Conservation (phyloP, 2,888 invertebrate species). For the Gandaritis pyraliata region DNA sequence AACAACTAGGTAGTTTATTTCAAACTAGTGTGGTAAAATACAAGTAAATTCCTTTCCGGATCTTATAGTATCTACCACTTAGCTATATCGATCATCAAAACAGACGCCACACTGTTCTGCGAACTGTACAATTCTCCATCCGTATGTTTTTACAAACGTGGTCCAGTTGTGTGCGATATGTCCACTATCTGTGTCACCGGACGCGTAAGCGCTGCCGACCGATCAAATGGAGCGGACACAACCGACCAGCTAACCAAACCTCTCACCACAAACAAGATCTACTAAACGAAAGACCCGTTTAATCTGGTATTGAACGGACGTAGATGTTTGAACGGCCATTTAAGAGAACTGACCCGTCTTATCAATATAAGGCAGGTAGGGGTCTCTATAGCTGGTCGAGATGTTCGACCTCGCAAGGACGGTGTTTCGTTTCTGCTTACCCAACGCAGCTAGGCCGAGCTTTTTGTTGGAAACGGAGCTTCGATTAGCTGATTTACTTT, state of each 20-base stretch:
- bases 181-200: conserved; percentile 80
- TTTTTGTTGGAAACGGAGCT: conserved; percentile 72
- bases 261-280: conserved; percentile 22
- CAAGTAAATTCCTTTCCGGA: no score
- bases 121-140: conserved; percentile 52
- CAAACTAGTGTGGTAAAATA: no score
- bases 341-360: conserved; percentile 35
- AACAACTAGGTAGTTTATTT: no score
- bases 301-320: conserved; percentile 30
- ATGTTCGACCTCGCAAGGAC: conserved; percentile 78
- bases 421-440: conserved; percentile 75
- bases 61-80: no score
- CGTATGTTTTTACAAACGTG: conserved; percentile 76
- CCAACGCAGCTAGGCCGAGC: conserved; percentile 66
- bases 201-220: conserved; percentile 66
- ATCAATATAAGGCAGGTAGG: conserved; percentile 34
- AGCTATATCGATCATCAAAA: conserved; percentile 23
- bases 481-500: conserved; percentile 43
- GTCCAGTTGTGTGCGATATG: conserved; percentile 82
- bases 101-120: conserved; percentile 36
- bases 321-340: conserved; percentile 24
- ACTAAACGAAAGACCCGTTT: conserved; percentile 25
- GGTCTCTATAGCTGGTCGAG: conserved; percentile 35
- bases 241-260: conserved; percentile 50
- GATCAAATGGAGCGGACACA: conserved; percentile 81